Evolutionary conservation across 2,797 vertebrate species (phyloP).

Genomic region (Synanceia verrucosa): DNA sequence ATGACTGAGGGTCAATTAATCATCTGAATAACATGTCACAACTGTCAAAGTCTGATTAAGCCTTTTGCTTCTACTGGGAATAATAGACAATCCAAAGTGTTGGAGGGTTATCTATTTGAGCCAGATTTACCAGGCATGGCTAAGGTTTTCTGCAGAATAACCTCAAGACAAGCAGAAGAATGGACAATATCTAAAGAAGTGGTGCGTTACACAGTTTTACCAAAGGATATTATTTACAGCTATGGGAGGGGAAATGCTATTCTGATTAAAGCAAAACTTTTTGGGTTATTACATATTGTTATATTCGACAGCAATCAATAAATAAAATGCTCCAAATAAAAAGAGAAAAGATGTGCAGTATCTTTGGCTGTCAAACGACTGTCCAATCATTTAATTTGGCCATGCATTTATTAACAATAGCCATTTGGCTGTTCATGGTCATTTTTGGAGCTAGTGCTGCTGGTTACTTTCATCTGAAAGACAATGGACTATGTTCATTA

Average conservation of each 20-base stretch:
- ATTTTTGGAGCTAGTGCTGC: too few species aligned
- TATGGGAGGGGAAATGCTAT: not conserved
- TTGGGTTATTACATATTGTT: too few species aligned
- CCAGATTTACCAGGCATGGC: constrained; percentile 26
- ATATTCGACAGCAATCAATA: not conserved
- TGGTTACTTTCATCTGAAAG: too few species aligned
- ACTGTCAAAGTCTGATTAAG: constrained; percentile 28
- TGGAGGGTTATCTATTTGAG: constrained; percentile 29
- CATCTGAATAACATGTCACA: constrained; percentile 52
- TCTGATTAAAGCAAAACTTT: not conserved
- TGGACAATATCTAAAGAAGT: not conserved
- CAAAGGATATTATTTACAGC: not conserved
- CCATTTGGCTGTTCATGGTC: too few species aligned
- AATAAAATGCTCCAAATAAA: not conserved
- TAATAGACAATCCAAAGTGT: constrained; percentile 37
- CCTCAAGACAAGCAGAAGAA: not conserved
- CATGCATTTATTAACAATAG: too few species aligned
- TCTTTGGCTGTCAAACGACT: too few species aligned
- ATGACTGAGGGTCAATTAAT: constrained; percentile 58
- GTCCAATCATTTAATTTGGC: too few species aligned
- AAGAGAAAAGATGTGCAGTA: too few species aligned
- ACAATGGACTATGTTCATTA: not conserved
- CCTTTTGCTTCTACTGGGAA: constrained; percentile 24
- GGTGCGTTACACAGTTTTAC: constrained; percentile 3
- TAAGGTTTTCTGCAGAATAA: not conserved